Conservation (phyloP, 1,140 invertebrate species). For the Bursaphelenchus mucronatus region DNA sequence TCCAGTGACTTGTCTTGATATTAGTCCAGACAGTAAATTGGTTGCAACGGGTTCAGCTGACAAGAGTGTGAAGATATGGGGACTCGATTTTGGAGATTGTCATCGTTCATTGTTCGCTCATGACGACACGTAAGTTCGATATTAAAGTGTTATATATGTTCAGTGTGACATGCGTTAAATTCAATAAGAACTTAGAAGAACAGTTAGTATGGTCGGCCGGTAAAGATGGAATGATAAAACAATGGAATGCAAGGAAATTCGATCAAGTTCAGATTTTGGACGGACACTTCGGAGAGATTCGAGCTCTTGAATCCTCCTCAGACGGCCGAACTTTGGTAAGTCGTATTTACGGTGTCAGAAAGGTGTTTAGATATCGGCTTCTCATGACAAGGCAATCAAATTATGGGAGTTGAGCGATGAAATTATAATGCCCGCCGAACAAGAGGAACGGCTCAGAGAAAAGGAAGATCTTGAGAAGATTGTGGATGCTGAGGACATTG, state of each 20-base stretch:
- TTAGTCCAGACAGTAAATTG: constrained; percentile 73
- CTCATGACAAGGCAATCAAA: constrained; percentile 80
- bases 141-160: constrained; percentile 32
- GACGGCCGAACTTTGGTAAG: constrained; percentile 44
- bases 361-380: constrained; percentile 74
- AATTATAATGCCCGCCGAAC: constrained; percentile 82
- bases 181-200: constrained; percentile 73
- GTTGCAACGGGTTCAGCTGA: constrained; percentile 90
- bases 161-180: constrained; percentile 79
- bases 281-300: constrained; percentile 67
- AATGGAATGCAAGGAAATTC: constrained; percentile 93
- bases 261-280: constrained; percentile 65
- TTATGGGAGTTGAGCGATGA: constrained; percentile 82
- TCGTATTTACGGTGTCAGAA: background rate
- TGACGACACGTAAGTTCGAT: constrained; percentile 70
- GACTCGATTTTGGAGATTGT: constrained; percentile 95
- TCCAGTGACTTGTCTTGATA: constrained; percentile 86
- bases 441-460: constrained; percentile 69
- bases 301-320: constrained; percentile 32
- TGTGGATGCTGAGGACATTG: constrained; percentile 68
- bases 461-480: constrained; percentile 54
- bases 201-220: constrained; percentile 87
- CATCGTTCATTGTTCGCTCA: constrained; percentile 73
- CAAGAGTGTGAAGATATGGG: constrained; percentile 94
- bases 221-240: constrained; percentile 76